Evolutionary conservation across 1,140 invertebrate species (phyloP).

Genomic region (Rhynchophorus ferrugineus): DNA sequence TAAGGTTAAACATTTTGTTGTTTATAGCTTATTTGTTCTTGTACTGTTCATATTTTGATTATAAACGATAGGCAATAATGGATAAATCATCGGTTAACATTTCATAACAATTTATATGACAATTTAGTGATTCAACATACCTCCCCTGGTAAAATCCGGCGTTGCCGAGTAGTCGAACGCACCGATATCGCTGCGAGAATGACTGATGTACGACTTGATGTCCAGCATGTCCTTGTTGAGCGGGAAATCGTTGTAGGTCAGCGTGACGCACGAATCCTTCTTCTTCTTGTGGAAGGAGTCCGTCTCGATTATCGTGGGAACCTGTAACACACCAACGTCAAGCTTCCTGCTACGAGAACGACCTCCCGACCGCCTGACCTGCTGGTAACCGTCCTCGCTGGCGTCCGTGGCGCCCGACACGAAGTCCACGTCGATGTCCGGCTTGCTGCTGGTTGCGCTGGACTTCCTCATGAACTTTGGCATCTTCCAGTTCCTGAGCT

Average conservation of each 20-base stretch:
- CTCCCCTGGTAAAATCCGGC: constrained; percentile 33
- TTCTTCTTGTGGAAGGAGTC: constrained; percentile 23
- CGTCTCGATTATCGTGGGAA: constrained; percentile 57
- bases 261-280: constrained; percentile 25
- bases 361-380: no score
- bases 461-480: constrained; percentile 54
- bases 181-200: constrained; percentile 56
- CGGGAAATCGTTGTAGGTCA: constrained; percentile 21
- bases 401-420: constrained; percentile 20
- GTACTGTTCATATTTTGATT: no score
- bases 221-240: constrained; percentile 51
- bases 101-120: no score
- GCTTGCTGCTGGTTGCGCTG: constrained; percentile 36
- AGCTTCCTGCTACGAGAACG: no score
- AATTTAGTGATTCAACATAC: no score
- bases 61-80: no score
- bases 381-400: constrained; percentile 32
- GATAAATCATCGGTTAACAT: no score
- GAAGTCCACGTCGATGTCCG: constrained; percentile 24
- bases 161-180: constrained; percentile 34
- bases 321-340: no score
- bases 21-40: no score
- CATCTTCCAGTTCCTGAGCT: constrained; percentile 53
- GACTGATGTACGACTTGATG: constrained; percentile 58
- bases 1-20: no score